Conservation (phyloP, 2,113 vertebrate species). For the Cyprinodon variegatus region DNA sequence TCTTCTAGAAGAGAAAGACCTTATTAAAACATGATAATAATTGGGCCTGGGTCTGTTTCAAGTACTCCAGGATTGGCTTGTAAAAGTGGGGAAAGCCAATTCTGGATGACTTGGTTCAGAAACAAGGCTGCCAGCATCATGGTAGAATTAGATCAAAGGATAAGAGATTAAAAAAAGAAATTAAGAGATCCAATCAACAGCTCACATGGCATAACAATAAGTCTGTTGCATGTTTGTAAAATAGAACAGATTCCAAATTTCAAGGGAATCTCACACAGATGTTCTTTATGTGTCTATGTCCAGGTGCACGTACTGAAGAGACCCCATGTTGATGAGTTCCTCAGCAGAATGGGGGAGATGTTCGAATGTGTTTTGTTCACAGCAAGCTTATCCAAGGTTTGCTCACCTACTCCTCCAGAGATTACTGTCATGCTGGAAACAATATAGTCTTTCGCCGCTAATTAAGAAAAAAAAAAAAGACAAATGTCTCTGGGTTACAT, state of each 20-base stretch:
- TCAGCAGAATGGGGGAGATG: conserved; percentile 94
- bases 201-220: neutral
- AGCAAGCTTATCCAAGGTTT: conserved; percentile 95
- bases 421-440: too few relatives aligned
- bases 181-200: neutral
- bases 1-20: conserved; percentile 45
- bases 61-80: conserved; percentile 99
- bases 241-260: neutral
- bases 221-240: too few relatives aligned
- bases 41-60: conserved; percentile 88
- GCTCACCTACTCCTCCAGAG: neutral
- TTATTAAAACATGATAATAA: conserved; percentile 21
- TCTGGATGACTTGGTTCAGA: conserved; percentile 95
- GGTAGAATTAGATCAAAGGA: conserved; percentile 15
- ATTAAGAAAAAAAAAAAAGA: neutral
- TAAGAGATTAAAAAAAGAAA: neutral
- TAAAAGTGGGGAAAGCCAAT: conserved; percentile 88
- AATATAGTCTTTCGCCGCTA: too few relatives aligned
- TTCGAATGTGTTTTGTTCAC: conserved; percentile 98
- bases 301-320: conserved; percentile 97
- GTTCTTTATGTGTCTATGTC: neutral
- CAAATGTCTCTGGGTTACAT: conserved; percentile 8
- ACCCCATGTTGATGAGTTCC: conserved; percentile 94
- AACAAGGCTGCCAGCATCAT: conserved; percentile 72
- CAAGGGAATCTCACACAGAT: neutral